These are phyloP conservation scores for Cyclina sinensis DNA, from an alignment of 1,140 invertebrate species.

Conservation along the genomic window DNA sequence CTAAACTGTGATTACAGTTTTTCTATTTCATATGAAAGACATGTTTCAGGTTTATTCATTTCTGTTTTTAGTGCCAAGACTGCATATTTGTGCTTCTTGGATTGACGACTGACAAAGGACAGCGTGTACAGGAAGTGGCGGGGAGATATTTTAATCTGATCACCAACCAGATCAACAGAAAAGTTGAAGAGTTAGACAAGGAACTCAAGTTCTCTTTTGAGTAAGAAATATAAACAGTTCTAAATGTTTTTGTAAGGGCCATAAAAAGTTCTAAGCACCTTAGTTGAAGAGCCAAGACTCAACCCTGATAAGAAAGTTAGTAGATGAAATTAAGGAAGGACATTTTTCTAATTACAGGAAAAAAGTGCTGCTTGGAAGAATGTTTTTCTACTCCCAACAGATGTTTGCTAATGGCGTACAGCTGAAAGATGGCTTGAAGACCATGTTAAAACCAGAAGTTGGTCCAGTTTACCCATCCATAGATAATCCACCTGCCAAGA, in stretches of 20 bases:
- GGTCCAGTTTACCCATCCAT: neutral
- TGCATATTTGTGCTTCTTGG: conserved; percentile 36
- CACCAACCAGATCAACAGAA: neutral
- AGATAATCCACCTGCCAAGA: neutral
- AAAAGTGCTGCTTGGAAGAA: neutral
- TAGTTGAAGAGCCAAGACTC: too few species aligned
- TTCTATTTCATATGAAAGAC: too few species aligned
- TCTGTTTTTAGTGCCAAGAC: conserved; percentile 47
- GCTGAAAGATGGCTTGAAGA: neutral
- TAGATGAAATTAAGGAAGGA: too few species aligned
- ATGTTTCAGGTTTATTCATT: neutral
- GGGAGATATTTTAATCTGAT: conserved; percentile 27
- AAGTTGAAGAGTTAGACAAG: neutral
- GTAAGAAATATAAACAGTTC: neutral
- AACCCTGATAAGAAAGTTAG: too few species aligned
- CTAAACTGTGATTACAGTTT: too few species aligned
- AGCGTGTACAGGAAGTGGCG: neutral
- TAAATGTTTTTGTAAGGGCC: neutral
- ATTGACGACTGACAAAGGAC: conserved; percentile 30
- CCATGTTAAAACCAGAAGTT: neutral
- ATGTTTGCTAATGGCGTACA: conserved; percentile 7
- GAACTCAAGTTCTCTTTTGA: conserved; percentile 2
- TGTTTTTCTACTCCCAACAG: conserved; percentile 3
- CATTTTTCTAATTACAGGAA: neutral
- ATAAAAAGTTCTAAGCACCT: neutral